Evolutionary conservation across 2,888 invertebrate species (phyloP), one percentile per base, ranked within the genome.

Genomic region (Xestoiulus laeticollis): DNA sequence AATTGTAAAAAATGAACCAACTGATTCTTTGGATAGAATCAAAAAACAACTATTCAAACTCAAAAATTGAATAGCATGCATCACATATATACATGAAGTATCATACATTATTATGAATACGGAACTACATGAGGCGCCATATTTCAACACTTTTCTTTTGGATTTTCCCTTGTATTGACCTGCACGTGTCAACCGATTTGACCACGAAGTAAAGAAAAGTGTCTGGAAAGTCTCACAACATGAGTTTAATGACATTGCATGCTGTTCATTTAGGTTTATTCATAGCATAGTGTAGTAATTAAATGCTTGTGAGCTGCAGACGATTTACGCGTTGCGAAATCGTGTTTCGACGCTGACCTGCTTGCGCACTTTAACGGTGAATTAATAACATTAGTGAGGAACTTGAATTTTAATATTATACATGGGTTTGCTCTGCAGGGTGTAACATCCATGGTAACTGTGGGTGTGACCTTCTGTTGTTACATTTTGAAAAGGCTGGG

Each of bases 371-470:
- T 68, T 68, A 68, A 68, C 26, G 68, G 26, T 26, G 68, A 22
- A 59, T 59, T 59, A 59, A 59, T 59, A 22, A 59, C 22, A 59
- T 59, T 68, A 26, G 26, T 26, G n/a, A 26, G 68, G 26, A 68
- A n/a, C 68, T 26, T 68, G 68, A 68, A 26, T 68, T 68, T 68
- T 68, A 68, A 26, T 68, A 68, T 68, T 26, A 26, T 68, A 68
- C 26, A n/a, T 8, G 68, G n/a, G n/a, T n/a, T 68, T 68, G 68
- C 68, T 68, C 68, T 22, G 68, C 68, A 68, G 68, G 68, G 68
- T 68, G 53, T 59, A 59, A 59, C 59, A 6, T n/a, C 59, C 3
- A 19, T 3, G 8, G 59, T n/a, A 59, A 44, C 19, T 59, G 59
- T 26, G n/a, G 68, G 12, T 68, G 12, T 68, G 68, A 68, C 68